Conservation (phyloP, 2,797 vertebrate species). For the Sitta carolinensis region DNA sequence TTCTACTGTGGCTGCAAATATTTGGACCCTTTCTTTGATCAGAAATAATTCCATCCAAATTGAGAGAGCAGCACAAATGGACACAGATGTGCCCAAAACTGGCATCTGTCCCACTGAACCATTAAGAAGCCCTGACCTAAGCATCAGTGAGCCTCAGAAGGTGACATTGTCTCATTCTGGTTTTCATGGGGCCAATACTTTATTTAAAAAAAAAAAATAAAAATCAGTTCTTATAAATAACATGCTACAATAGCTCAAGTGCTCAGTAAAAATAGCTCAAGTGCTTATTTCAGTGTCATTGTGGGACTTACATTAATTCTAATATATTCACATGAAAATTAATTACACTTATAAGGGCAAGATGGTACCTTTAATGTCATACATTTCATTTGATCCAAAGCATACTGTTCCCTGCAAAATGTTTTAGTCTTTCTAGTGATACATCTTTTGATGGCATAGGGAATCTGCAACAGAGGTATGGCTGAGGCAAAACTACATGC, state of each 20-base stretch:
- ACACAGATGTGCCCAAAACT: not conserved
- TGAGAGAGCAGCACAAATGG: not conserved
- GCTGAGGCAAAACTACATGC: slow-evolving; percentile 8
- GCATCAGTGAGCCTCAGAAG: not conserved
- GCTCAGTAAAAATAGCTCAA: not conserved
- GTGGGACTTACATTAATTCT: not conserved
- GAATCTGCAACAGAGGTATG: not conserved
- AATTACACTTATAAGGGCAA: slow-evolving; percentile 4
- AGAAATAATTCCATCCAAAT: not conserved
- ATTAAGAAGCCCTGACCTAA: not conserved
- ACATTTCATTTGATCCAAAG: not conserved
- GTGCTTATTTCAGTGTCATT: not conserved
- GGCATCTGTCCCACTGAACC: not conserved
- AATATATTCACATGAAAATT: slow-evolving; percentile 28
- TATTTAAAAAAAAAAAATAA: not conserved
- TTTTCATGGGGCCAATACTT: not conserved
- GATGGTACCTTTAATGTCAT: not conserved
- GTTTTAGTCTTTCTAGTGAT: not conserved
- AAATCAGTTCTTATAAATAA: not conserved
- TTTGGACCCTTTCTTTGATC: not conserved
- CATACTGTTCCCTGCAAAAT: not conserved
- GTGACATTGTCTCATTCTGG: not conserved
- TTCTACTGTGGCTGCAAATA: not conserved
- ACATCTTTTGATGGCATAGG: not conserved
- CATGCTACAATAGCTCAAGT: not conserved